These are phyloP conservation scores for Dermolepida albohirtum DNA, from an alignment of 2,888 invertebrate genomes.

Conservation along the genomic window DNA sequence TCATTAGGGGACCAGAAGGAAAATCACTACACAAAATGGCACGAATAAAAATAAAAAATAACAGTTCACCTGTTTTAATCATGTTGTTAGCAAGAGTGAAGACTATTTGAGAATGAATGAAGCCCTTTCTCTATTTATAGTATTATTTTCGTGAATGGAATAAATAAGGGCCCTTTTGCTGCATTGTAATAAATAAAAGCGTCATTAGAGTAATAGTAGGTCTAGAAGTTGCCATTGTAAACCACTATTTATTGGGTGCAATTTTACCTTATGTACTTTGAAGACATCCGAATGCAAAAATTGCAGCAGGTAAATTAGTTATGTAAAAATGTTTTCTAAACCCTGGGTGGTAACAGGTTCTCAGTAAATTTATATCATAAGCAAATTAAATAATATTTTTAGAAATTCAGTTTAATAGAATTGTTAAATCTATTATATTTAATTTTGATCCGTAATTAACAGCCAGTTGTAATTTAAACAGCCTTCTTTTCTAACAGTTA, in stretches of 20 bases:
- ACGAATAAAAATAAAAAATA: background rate
- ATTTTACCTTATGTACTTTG: no score
- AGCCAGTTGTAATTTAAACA: no score
- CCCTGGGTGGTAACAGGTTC: no score
- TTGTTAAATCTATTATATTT: no score
- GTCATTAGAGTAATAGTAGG: background rate
- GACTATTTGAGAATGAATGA: conserved; percentile 1
- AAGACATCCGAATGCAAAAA: no score
- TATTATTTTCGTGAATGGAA: background rate
- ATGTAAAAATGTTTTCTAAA: no score
- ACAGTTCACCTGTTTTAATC: background rate
- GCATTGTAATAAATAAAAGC: background rate
- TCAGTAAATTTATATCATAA: no score
- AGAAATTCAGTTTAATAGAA: no score
- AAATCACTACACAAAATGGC: background rate
- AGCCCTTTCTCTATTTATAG: background rate
- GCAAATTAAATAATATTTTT: no score
- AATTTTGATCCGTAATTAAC: no score
- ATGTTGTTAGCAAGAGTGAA: background rate
- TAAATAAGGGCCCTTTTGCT: background rate
- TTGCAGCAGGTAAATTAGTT: no score
- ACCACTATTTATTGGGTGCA: background rate
- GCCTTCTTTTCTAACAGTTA: no score
- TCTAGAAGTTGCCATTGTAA: background rate
- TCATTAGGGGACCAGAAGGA: background rate